phyloP scores from a whole-genome alignment of 1,140 invertebrate genomes.

The Argopecten irradians region DNA sequence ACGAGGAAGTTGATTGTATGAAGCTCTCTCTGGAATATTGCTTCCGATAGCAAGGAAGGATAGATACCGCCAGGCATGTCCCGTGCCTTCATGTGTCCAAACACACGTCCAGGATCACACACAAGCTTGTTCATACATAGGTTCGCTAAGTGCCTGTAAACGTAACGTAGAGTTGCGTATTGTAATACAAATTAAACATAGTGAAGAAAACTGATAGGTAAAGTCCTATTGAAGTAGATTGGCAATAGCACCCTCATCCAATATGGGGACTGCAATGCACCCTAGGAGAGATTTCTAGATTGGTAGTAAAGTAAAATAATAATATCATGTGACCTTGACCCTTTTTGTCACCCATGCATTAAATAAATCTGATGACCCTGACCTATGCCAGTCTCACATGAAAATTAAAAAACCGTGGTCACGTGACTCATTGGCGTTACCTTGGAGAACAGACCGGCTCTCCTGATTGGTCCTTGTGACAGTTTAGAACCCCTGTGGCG shows the following conservation, averaged over 20 bases:
- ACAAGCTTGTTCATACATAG: slow-evolving; percentile 65
- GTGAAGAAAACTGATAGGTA: no score
- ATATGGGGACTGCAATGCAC: no score
- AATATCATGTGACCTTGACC: no score
- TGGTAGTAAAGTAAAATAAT: no score
- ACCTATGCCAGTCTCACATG: no score
- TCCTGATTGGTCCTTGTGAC: slow-evolving; percentile 55
- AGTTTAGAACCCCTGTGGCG: slow-evolving; percentile 56
- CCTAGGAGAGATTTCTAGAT: no score
- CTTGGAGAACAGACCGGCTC: slow-evolving; percentile 67
- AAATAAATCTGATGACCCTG: no score
- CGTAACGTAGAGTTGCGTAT: no score
- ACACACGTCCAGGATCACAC: slow-evolving; percentile 53
- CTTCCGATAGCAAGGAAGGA: slow-evolving; percentile 66
- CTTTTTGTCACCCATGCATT: no score
- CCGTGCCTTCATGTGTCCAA: slow-evolving; percentile 43
- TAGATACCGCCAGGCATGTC: slow-evolving; percentile 65
- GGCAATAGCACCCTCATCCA: no score
- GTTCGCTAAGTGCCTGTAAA: slow-evolving; percentile 60
- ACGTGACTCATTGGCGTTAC: slow-evolving; percentile 41
- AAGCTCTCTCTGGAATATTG: slow-evolving; percentile 68
- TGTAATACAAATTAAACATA: no score
- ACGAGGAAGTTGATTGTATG: slow-evolving; percentile 59
- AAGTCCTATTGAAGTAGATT: no score
- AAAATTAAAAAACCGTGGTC: background rate